These are phyloP conservation scores for Oceanodroma tethys DNA, from an alignment of 2,113 vertebrate genomes.

Conservation along the genomic window DNA sequence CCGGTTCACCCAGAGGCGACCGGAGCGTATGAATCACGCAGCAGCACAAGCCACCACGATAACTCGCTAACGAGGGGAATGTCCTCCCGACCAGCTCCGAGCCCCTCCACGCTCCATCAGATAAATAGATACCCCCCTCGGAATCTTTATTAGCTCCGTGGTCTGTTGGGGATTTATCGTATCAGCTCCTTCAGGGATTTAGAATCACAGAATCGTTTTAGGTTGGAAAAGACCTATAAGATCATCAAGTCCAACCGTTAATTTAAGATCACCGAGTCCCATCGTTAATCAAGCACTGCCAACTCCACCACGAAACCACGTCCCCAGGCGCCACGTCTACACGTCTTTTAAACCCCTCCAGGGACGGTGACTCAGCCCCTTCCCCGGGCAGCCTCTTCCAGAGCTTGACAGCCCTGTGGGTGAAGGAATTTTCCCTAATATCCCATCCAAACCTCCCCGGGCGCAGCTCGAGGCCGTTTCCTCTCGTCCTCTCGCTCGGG, in stretches of 20 bases:
- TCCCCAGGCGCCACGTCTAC: too few species aligned
- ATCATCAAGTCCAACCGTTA: accelerated
- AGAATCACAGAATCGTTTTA: too few species aligned
- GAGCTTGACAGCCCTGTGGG: too few species aligned
- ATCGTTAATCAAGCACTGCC: neutral
- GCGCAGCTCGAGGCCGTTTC: too few species aligned
- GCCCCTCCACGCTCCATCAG: too few species aligned
- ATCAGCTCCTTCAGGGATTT: neutral
- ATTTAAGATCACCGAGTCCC: too few species aligned
- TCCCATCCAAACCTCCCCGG: too few species aligned
- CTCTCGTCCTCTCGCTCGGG: too few species aligned
- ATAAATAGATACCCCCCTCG: too few species aligned
- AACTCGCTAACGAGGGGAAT: neutral
- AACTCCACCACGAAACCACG: neutral
- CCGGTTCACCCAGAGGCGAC: neutral
- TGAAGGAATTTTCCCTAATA: too few species aligned
- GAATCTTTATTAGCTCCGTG: neutral
- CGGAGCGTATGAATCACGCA: neutral
- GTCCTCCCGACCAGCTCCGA: neutral
- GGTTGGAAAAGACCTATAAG: too few species aligned
- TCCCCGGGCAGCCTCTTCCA: neutral
- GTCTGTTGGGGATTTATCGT: neutral
- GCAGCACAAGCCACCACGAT: neutral
- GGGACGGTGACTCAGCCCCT: neutral
- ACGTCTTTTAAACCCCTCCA: neutral